Evolutionary conservation across 2,888 invertebrate genomes (phyloP).

Genomic region (Halictus ligatus): DNA sequence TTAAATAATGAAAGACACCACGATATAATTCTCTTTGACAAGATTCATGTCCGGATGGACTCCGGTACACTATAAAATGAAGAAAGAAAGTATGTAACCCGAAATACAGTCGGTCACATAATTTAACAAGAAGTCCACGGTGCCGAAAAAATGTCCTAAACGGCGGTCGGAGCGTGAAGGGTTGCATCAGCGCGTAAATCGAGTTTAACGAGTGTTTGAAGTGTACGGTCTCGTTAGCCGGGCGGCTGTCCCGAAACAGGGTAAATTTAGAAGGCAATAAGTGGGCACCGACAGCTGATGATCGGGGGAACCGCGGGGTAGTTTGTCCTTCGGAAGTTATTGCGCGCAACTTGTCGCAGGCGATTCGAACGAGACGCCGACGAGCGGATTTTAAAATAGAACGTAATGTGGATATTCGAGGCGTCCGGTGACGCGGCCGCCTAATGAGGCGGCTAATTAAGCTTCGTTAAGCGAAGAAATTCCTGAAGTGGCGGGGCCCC

Average conservation of each 20-base stretch:
- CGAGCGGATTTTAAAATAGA: slow-evolving; percentile 61
- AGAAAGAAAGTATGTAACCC: too few relatives aligned
- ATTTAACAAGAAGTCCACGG: not conserved
- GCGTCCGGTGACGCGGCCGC: slow-evolving; percentile 52
- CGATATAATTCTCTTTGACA: too few relatives aligned
- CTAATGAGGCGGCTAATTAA: slow-evolving; percentile 72
- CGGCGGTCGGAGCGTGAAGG: not conserved
- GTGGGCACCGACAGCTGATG: slow-evolving; percentile 5
- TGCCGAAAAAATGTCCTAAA: not conserved
- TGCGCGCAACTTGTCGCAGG: slow-evolving; percentile 27
- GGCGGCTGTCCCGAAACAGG: not conserved
- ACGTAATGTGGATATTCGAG: slow-evolving; percentile 41
- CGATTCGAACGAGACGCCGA: slow-evolving; percentile 13
- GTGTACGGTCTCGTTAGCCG: slow-evolving; percentile 35
- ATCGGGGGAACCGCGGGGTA: slow-evolving; percentile 2
- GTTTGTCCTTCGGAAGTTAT: slow-evolving; percentile 23
- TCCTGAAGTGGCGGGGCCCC: slow-evolving; percentile 49
- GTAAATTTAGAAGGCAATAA: slow-evolving; percentile 38
- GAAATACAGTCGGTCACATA: too few relatives aligned
- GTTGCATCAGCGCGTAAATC: not conserved
- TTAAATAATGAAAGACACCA: too few relatives aligned
- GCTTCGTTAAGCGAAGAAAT: slow-evolving; percentile 66
- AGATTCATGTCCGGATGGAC: too few relatives aligned
- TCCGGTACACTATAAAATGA: too few relatives aligned
- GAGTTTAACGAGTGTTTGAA: slow-evolving; percentile 27